A percentile compares a stretch with the other conserved stretches of the same genome.
phyloP scores from a whole-genome alignment of 2,888 invertebrate genomes.

The Dexiosoma caninum region DNA sequence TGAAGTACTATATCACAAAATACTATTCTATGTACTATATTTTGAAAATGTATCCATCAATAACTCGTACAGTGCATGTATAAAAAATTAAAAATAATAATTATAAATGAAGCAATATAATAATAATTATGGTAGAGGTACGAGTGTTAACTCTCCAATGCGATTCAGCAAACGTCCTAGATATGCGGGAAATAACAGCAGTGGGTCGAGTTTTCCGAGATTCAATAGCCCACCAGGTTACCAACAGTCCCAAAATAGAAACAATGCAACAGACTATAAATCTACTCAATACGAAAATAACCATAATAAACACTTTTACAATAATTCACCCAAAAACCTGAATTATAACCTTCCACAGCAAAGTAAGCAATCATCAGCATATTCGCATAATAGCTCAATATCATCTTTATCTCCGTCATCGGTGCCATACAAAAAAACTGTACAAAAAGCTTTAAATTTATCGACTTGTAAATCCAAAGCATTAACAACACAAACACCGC shows the following conservation, averaged over 20 bases:
- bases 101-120: constrained; percentile 34
- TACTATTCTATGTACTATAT: no score
- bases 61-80: no score
- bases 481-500: not conserved
- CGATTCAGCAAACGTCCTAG: constrained; percentile 36
- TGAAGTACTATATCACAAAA: not conserved
- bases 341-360: not conserved
- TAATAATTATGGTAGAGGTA: not conserved
- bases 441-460: not conserved
- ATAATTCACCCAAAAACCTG: not conserved
- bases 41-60: no score
- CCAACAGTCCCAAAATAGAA: constrained; percentile 20
- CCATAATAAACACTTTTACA: constrained; percentile 14
- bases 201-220: not conserved
- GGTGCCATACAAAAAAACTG: no score
- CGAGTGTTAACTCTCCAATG: not conserved
- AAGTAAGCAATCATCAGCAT: not conserved
- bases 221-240: constrained; percentile 1
- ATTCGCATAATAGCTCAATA: not conserved
- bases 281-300: constrained; percentile 10
- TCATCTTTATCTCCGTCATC: not conserved
- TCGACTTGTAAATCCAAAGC: not conserved
- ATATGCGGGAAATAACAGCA: constrained; percentile 11
- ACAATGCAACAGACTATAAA: constrained; percentile 1
- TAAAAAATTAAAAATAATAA: no score